phyloP scores from a whole-genome alignment of 2,888 invertebrate species.

The Eumacrocentrus americanus region DNA sequence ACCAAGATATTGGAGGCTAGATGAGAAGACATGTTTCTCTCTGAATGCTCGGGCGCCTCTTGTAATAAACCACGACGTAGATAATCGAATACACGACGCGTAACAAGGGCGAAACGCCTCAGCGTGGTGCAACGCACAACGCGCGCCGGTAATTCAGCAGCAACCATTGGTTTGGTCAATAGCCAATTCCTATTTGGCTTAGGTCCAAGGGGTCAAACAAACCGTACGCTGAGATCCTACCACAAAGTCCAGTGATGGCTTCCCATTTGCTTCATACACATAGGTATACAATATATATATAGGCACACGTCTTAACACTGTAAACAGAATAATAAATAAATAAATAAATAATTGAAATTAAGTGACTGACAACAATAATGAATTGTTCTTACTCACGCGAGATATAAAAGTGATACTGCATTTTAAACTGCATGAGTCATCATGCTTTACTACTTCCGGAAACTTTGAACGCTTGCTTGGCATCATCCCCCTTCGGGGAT shows the following conservation, averaged over 20 bases:
- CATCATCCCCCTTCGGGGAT: constrained; percentile 20
- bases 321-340: constrained; percentile 20
- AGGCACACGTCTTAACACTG: background rate
- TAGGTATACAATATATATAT: background rate
- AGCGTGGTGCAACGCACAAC: constrained; percentile 36
- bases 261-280: background rate
- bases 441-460: constrained; percentile 15
- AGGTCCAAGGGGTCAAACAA: constrained; percentile 54
- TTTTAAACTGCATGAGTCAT: constrained; percentile 25
- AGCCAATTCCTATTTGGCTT: constrained; percentile 60
- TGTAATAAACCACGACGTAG: constrained; percentile 56
- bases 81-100: constrained; percentile 59
- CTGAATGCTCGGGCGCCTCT: constrained; percentile 25
- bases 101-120: constrained; percentile 48
- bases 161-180: constrained; percentile 59
- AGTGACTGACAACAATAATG: constrained; percentile 12
- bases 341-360: constrained; percentile 16
- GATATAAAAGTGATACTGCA: constrained; percentile 18
- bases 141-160: constrained; percentile 55
- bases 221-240: constrained; percentile 40
- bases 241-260: constrained; percentile 23
- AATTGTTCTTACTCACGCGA: constrained; percentile 26
- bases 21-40: constrained; percentile 5
- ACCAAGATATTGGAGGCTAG: constrained; percentile 10
- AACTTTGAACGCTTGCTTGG: constrained; percentile 12